A percentile compares a stretch with the other conserved stretches of the same genome.
These are phyloP conservation scores for Porites cylindrica DNA, from an alignment of 92 coral and sea anemone genomes.

Conservation along the genomic window DNA sequence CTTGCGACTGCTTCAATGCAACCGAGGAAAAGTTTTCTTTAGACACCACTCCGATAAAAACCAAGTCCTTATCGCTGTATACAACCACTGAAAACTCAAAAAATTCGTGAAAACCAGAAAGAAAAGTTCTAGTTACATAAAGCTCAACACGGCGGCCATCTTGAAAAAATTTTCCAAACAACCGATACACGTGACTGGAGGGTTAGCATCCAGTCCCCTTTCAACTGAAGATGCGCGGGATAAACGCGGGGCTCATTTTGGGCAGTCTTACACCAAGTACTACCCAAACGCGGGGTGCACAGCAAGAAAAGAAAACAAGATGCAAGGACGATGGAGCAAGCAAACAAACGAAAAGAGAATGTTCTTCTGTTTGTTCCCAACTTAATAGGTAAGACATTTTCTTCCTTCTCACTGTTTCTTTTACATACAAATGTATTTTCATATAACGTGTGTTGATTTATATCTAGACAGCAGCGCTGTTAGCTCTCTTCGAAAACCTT, in stretches of 20 bases:
- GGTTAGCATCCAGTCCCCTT: neutral
- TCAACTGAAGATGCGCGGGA: neutral
- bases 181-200: neutral
- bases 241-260: too few relatives aligned
- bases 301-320: neutral
- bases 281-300: too few relatives aligned
- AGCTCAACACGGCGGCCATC: neutral
- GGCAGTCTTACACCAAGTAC: too few relatives aligned
- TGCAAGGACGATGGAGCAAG: neutral
- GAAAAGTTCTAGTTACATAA: neutral
- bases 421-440: too few relatives aligned
- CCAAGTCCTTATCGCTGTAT: neutral
- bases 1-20: too few relatives aligned
- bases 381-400: slow-evolving; percentile 73
- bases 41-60: neutral
- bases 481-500: too few relatives aligned
- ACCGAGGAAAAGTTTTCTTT: neutral
- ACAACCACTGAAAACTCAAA: neutral
- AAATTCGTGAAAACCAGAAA: neutral
- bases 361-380: slow-evolving; percentile 81
- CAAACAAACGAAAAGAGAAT: slow-evolving; percentile 26
- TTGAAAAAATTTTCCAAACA: neutral
- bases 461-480: too few relatives aligned
- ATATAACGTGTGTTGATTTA: neutral
- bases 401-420: neutral